Conservation (phyloP, 2,888 invertebrate genomes). For the Drosophila villosipedis region DNA sequence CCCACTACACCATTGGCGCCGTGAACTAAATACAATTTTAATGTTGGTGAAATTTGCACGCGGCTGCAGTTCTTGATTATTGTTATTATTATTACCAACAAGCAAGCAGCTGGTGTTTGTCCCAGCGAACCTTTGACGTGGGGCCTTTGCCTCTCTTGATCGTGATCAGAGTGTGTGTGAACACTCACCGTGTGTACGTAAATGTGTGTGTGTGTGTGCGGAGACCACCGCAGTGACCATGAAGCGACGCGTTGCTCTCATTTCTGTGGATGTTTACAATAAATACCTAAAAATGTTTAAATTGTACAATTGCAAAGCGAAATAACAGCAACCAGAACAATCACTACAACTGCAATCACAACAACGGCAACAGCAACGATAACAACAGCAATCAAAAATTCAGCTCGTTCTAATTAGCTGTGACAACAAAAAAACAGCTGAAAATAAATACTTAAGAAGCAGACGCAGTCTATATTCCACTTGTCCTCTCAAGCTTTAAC, state of each 20-base stretch:
- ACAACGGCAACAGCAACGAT: conserved; percentile 18
- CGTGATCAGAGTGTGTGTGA: conserved; percentile 42
- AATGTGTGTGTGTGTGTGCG: conserved; percentile 22
- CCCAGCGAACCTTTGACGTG: conserved; percentile 12
- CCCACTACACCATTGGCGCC: conserved; percentile 25
- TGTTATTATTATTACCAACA: conserved; percentile 24
- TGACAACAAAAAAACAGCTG: conserved; percentile 46
- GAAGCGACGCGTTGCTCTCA: conserved; percentile 68
- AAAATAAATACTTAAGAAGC: conserved; percentile 42
- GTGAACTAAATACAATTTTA: conserved; percentile 29
- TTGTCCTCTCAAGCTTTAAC: conserved; percentile 73
- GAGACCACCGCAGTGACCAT: conserved; percentile 74
- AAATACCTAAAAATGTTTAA: conserved; percentile 60
- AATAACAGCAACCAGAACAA: conserved; percentile 31
- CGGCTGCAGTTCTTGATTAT: conserved; percentile 37
- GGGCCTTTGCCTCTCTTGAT: conserved; percentile 34
- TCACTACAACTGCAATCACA: conserved; percentile 22
- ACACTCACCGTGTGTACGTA: not conserved
- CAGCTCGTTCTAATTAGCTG: conserved; percentile 48
- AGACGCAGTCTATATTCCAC: conserved; percentile 49
- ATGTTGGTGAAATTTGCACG: conserved; percentile 39
- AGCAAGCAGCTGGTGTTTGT: conserved; percentile 44
- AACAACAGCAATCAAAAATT: conserved; percentile 18
- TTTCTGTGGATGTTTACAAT: conserved; percentile 70
- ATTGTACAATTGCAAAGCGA: conserved; percentile 42